Evolutionary conservation across 2,888 invertebrate species (phyloP).

Genomic region (Apantesis nais): DNA sequence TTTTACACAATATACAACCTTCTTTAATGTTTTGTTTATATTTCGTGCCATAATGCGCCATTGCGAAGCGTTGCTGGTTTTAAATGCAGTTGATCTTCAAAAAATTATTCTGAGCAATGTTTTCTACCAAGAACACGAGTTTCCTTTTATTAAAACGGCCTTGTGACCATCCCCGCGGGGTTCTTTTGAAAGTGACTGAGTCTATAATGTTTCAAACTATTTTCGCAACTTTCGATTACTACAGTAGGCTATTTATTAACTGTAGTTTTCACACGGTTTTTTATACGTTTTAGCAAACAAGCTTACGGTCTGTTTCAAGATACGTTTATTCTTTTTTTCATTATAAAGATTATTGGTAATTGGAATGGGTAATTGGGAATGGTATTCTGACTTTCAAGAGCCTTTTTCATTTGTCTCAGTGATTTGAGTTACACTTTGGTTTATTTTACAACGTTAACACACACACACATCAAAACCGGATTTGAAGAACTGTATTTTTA

Average conservation of each 20-base stretch:
- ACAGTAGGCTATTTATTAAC: neutral
- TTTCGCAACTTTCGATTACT: neutral
- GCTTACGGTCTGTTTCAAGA: neutral
- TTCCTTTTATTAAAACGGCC: neutral
- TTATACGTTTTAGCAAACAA: neutral
- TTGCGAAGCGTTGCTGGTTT: too few relatives aligned
- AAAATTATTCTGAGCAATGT: neutral
- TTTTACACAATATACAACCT: too few relatives aligned
- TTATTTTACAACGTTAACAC: neutral
- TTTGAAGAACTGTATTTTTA: slow-evolving; percentile 23
- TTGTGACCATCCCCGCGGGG: neutral
- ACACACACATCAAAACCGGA: neutral
- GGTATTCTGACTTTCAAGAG: neutral
- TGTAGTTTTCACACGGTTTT: neutral
- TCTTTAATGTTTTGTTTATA: too few relatives aligned
- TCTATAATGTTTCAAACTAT: neutral
- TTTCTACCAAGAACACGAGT: neutral
- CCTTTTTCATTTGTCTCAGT: neutral
- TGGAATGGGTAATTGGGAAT: neutral
- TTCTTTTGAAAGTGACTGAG: neutral
- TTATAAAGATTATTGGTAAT: neutral
- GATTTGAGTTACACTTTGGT: neutral
- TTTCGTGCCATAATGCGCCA: too few relatives aligned
- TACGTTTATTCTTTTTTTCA: neutral
- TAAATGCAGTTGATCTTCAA: neutral